Percentiles rank a stretch among this genome's conserved stretches.
Evolutionary conservation across 2,888 invertebrate species (phyloP).

Genomic region (Corbicula japonica): DNA sequence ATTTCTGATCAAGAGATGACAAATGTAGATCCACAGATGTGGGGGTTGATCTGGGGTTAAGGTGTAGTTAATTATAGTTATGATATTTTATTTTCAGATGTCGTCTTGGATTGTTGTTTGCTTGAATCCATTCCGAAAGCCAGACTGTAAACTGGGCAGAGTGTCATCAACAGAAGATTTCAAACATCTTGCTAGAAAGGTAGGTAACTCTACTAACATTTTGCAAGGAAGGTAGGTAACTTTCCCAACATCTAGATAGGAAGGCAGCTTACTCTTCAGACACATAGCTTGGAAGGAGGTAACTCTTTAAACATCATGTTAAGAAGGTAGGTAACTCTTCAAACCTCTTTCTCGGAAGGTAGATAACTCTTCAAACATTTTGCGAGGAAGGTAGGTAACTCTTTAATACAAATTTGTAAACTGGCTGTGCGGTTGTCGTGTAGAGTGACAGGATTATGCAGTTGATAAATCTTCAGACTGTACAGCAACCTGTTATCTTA

Average conservation of each 20-base stretch:
- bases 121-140: slow-evolving; percentile 95
- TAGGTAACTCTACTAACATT: slow-evolving; percentile 90
- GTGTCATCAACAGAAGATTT: slow-evolving; percentile 97
- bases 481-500: too few relatives aligned
- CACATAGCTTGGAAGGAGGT: slow-evolving; percentile 96
- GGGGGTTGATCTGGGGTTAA: neutral
- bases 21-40: too few relatives aligned
- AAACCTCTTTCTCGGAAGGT: too few relatives aligned
- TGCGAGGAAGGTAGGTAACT: slow-evolving; percentile 90
- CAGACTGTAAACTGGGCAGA: slow-evolving; percentile 93
- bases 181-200: slow-evolving; percentile 96
- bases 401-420: too few relatives aligned
- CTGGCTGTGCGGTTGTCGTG: too few relatives aligned
- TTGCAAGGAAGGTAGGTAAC: slow-evolving; percentile 91
- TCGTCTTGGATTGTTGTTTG: slow-evolving; percentile 88
- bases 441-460: too few relatives aligned
- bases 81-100: slow-evolving; percentile 78
- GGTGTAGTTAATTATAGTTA: neutral
- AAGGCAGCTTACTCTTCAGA: slow-evolving; percentile 90
- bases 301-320: too few relatives aligned
- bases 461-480: too few relatives aligned
- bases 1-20: too few relatives aligned
- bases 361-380: slow-evolving; percentile 98
- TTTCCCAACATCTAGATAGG: slow-evolving; percentile 95
- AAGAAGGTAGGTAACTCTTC: too few relatives aligned